Conservation (phyloP, 2,113 vertebrate genomes). For the Amazona guildingii region DNA sequence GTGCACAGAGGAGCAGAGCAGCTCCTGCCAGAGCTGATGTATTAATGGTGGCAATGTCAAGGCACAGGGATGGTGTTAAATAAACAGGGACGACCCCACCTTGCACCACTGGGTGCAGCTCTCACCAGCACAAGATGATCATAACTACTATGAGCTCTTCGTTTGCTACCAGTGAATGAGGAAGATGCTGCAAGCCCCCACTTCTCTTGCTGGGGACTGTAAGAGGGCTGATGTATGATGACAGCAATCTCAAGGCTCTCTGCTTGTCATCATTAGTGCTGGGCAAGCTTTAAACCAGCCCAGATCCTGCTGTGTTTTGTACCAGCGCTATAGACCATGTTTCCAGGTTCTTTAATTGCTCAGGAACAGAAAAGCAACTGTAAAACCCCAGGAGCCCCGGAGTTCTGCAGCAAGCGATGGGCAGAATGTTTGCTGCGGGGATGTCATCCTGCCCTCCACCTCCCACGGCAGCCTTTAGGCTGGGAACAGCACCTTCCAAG, state of each 20-base stretch:
- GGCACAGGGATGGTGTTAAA: neutral
- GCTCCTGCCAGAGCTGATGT: neutral
- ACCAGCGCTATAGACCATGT: fast-evolving
- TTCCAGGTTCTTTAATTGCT: neutral
- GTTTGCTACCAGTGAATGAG: neutral
- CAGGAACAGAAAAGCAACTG: neutral
- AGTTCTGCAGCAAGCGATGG: fast-evolving
- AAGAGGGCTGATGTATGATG: neutral
- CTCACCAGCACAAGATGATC: fast-evolving
- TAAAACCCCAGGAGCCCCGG: fast-evolving
- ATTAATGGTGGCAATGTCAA: fast-evolving
- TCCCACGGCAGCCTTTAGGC: fast-evolving
- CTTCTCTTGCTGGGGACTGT: neutral
- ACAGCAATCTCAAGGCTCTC: neutral
- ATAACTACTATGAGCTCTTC: fast-evolving
- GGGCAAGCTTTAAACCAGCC: fast-evolving
- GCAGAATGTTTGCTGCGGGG: fast-evolving
- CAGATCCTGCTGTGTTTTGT: neutral
- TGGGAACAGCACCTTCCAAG: fast-evolving
- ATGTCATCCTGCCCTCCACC: no score
- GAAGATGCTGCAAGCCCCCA: neutral
- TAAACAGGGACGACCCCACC: no score
- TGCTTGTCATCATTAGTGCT: neutral
- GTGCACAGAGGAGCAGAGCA: no score
- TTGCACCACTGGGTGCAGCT: no score